These are phyloP conservation scores for Cinclus cinclus DNA, from an alignment of 2,113 vertebrate genomes.

Conservation along the genomic window DNA sequence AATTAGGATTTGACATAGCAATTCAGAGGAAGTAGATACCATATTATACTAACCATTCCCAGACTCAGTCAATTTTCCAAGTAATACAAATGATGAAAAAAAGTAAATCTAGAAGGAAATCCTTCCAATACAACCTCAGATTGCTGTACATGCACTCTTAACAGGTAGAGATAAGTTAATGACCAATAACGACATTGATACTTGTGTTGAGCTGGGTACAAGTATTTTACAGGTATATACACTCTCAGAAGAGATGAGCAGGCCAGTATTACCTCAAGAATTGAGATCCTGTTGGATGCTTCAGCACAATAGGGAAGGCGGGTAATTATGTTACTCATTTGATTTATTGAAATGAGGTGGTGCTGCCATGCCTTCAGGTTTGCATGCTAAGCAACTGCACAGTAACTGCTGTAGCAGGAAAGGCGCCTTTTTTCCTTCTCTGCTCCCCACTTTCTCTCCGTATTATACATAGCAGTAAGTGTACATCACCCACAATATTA, in stretches of 20 bases:
- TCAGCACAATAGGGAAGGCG: neutral
- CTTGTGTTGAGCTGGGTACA: neutral
- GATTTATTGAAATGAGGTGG: neutral
- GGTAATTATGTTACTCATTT: neutral
- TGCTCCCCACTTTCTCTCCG: neutral
- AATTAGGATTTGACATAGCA: neutral
- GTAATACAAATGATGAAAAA: neutral
- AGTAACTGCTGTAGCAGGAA: neutral
- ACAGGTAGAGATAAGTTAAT: neutral
- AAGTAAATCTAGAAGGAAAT: neutral
- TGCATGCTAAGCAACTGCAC: neutral
- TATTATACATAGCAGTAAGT: neutral
- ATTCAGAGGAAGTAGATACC: neutral
- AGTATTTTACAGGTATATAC: neutral
- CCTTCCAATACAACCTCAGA: neutral
- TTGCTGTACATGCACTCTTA: neutral
- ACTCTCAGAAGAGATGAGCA: neutral
- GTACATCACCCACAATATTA: neutral
- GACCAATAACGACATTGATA: neutral
- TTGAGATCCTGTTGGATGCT: neutral
- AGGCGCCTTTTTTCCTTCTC: neutral
- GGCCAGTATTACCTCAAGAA: neutral
- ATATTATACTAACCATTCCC: neutral
- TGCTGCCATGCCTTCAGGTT: neutral
- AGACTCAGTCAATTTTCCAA: neutral